Evolutionary conservation across 2,888 invertebrate genomes (phyloP).

Genomic region (Agonopterix alstromeriana): DNA sequence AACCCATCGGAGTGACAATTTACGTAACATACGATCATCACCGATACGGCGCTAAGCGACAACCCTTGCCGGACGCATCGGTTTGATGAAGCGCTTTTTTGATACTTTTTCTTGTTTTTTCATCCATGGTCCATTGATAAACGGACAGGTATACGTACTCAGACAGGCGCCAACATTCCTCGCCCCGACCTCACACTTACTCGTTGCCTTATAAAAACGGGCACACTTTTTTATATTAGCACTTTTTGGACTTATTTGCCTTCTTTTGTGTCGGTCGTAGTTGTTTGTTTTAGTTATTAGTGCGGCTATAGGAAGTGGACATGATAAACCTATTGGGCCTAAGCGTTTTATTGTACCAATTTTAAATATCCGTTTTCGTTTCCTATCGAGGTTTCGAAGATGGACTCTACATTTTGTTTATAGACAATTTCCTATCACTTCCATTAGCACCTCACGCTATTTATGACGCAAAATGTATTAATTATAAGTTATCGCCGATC

Average conservation of each 20-base stretch:
- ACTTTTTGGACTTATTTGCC: conserved; percentile 72
- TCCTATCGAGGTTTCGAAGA: conserved; percentile 6
- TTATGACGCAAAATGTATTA: too few relatives aligned
- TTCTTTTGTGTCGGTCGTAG: conserved; percentile 63
- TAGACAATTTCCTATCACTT: neutral
- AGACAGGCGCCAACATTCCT: conserved; percentile 77
- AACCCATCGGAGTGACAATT: conserved; percentile 8
- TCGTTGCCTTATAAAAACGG: conserved; percentile 70
- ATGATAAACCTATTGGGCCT: conserved; percentile 69
- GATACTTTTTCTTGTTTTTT: conserved; percentile 63
- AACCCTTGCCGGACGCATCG: conserved; percentile 67
- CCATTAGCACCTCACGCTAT: too few relatives aligned
- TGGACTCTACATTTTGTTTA: neutral
- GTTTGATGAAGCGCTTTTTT: conserved; percentile 73
- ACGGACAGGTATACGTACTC: conserved; percentile 76
- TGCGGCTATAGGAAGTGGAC: conserved; percentile 70
- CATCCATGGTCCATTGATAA: conserved; percentile 73
- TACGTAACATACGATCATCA: conserved; percentile 6
- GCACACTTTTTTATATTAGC: conserved; percentile 72
- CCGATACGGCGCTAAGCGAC: conserved; percentile 37
- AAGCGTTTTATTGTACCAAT: conserved; percentile 75
- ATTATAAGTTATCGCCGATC: too few relatives aligned
- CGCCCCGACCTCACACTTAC: conserved; percentile 74
- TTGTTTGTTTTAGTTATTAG: conserved; percentile 76
- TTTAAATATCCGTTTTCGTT: conserved; percentile 63